A percentile compares a stretch with the other conserved stretches of the same genome.
These are phyloP conservation scores for Nymphicus hollandicus DNA, from an alignment of 2,113 vertebrate genomes.

Conservation along the genomic window DNA sequence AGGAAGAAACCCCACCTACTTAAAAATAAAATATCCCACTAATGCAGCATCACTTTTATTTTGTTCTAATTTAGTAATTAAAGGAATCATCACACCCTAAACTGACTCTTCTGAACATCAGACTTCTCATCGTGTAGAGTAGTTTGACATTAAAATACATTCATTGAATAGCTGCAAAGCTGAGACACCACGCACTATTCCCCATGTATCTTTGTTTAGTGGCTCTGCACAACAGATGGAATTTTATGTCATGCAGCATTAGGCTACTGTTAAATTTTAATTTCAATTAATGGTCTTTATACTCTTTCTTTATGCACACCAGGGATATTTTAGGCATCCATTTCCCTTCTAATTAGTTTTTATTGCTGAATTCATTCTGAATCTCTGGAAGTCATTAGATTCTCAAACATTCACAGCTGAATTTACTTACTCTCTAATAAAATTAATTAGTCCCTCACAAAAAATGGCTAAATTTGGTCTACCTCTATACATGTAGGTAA, in stretches of 20 bases:
- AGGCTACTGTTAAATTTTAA: conserved; percentile 80
- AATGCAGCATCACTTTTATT: not conserved
- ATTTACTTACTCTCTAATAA: conserved; percentile 73
- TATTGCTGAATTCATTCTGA: conserved; percentile 77
- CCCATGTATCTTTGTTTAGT: conserved; percentile 63
- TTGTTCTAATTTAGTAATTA: not conserved
- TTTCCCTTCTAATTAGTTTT: conserved; percentile 80
- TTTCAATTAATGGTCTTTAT: conserved; percentile 80
- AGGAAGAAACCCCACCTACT: not conserved
- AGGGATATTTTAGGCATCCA: conserved; percentile 75
- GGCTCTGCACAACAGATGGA: conserved; percentile 72
- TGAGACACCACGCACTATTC: conserved; percentile 26
- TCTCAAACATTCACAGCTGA: conserved; percentile 69
- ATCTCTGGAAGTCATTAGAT: conserved; percentile 78
- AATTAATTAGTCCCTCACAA: conserved; percentile 51
- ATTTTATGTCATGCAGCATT: conserved; percentile 75
- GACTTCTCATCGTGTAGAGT: not conserved
- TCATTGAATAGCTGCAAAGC: conserved; percentile 37
- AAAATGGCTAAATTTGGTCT: not conserved
- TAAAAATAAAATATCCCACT: not conserved
- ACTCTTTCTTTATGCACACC: conserved; percentile 70
- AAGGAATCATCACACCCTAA: not conserved
- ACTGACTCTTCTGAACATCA: not conserved
- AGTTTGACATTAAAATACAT: conserved; percentile 31
- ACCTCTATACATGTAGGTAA: not conserved